These are phyloP conservation scores for Passer montanus DNA, from an alignment of 2,113 vertebrate species.

Conservation along the genomic window DNA sequence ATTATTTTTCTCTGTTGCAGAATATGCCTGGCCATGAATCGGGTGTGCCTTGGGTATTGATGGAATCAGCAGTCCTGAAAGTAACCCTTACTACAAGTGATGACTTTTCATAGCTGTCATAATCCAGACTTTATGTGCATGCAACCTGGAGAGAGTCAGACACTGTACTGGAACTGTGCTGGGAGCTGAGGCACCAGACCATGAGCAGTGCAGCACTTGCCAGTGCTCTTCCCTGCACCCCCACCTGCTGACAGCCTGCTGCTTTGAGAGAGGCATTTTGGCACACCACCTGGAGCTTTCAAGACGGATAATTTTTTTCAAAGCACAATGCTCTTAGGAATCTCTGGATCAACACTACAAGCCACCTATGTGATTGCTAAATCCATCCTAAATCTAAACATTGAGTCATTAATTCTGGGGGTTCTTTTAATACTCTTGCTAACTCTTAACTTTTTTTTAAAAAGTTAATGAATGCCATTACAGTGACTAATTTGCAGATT, in stretches of 20 bases:
- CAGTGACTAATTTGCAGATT: not conserved
- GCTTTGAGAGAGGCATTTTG: not conserved
- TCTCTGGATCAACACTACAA: conserved; percentile 11
- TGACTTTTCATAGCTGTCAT: not conserved
- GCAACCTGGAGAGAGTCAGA: not conserved
- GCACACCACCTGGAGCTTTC: not conserved
- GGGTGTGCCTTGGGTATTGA: conserved; percentile 72
- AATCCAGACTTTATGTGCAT: not conserved
- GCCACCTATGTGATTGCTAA: not conserved
- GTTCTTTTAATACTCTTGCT: not conserved
- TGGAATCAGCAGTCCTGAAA: not conserved
- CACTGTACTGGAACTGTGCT: not conserved
- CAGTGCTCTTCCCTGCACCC: not conserved
- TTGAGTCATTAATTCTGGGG: not conserved
- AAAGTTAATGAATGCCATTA: not conserved
- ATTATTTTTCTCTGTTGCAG: conserved; percentile 55
- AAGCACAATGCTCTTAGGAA: not conserved
- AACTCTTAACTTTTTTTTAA: not conserved
- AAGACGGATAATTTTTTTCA: conserved; percentile 1
- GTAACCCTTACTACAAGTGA: not conserved
- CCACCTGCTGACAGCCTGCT: not conserved
- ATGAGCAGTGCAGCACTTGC: not conserved
- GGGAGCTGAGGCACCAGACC: not conserved
- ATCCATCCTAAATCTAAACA: conserved; percentile 6
- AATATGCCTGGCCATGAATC: conserved; percentile 72